A percentile compares a stretch with the other conserved stretches of the same genome.
Conservation (phyloP, 2,797 vertebrate species). For the Oreochromis mossambicus region DNA sequence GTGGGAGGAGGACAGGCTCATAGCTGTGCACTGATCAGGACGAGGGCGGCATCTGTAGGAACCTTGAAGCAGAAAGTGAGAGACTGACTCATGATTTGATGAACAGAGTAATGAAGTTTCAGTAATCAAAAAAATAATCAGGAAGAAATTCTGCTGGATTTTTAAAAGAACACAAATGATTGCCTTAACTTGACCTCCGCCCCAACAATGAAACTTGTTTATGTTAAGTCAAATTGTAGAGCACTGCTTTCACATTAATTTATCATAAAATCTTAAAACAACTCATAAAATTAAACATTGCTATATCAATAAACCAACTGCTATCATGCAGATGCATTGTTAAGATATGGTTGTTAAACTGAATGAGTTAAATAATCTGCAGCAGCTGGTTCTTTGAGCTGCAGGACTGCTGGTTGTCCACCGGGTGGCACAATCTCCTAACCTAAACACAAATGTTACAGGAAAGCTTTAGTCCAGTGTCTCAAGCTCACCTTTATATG, state of each 20-base stretch:
- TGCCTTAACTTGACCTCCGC: accelerated
- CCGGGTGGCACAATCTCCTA: neutral
- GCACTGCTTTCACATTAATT: accelerated
- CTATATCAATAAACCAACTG: neutral
- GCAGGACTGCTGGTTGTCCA: neutral
- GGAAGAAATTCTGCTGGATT: neutral
- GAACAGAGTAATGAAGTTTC: neutral
- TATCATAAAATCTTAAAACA: neutral
- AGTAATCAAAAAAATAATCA: neutral
- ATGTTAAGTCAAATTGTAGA: neutral
- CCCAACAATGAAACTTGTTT: neutral
- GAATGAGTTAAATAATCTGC: neutral
- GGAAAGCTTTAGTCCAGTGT: neutral
- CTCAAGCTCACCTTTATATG: neutral
- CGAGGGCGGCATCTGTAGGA: accelerated
- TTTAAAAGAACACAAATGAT: neutral
- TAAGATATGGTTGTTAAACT: neutral
- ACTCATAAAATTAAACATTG: neutral
- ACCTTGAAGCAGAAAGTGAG: neutral
- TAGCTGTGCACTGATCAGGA: neutral
- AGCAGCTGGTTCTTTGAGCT: neutral
- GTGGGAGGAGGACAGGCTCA: neutral
- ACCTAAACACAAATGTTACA: neutral
- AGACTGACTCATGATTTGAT: neutral
- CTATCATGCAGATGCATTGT: neutral